Evolutionary conservation across 2,797 vertebrate genomes (phyloP).

Genomic region (Paguma larvata): DNA sequence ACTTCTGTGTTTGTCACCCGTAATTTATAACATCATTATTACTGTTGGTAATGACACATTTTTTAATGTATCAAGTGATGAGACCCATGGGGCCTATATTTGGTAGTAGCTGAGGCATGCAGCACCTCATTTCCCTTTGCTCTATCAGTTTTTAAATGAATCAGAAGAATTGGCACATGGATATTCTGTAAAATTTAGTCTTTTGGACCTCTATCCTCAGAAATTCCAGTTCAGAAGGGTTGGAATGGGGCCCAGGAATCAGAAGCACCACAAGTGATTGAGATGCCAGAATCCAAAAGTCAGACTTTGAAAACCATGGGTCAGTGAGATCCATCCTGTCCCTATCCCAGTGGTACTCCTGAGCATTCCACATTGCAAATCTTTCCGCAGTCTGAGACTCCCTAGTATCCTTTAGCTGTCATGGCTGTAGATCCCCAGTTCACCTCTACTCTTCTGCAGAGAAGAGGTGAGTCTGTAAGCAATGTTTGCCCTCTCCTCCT

Average conservation of each 20-base stretch:
- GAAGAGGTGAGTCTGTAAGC: constrained; percentile 2
- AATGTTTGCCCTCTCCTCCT: constrained; percentile 65
- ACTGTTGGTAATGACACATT: neutral
- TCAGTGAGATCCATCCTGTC: neutral
- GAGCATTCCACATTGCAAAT: neutral
- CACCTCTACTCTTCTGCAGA: neutral
- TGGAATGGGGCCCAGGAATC: neutral
- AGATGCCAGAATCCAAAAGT: neutral
- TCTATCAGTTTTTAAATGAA: neutral
- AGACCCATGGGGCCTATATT: neutral
- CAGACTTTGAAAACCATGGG: constrained; percentile 19
- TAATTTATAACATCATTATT: neutral
- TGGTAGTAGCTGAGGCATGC: neutral
- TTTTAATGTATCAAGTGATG: constrained; percentile 24
- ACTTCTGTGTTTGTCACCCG: neutral
- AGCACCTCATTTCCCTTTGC: neutral
- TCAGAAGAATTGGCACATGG: neutral
- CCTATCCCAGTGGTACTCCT: neutral
- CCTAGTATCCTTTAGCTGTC: neutral
- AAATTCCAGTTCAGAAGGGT: constrained; percentile 1
- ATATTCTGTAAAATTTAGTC: neutral
- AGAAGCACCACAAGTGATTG: neutral
- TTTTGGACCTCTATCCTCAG: neutral
- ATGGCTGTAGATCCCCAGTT: neutral
- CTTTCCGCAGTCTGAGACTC: neutral